A percentile compares a stretch with the other conserved stretches of the same genome.
Conservation (phyloP, 1,140 invertebrate genomes). For the Cheumatopsyche charites region DNA sequence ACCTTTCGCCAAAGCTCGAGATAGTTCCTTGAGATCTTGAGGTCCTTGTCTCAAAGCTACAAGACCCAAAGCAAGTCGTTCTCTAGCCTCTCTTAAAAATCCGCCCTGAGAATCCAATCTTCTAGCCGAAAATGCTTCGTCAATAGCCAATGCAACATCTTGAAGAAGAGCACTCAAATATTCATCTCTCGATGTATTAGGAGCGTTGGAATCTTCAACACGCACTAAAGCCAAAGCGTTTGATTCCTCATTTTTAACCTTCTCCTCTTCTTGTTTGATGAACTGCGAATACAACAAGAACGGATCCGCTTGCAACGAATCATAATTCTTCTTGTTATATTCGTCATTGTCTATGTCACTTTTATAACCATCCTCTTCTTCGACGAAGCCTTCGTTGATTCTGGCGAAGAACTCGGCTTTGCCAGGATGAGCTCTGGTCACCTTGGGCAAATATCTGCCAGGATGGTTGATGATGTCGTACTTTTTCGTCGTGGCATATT, state of each 20-base stretch:
- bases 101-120: conserved; percentile 34
- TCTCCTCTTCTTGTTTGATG: conserved; percentile 44
- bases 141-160: conserved; percentile 44
- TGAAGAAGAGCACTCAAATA: conserved; percentile 42
- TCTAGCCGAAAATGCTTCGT: conserved; percentile 40
- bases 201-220: conserved; percentile 11
- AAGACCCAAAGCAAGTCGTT: conserved; percentile 41
- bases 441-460: conserved; percentile 15
- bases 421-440: conserved; percentile 3
- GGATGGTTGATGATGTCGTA: conserved; percentile 9
- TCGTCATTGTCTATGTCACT: conserved; percentile 29
- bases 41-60: conserved; percentile 43
- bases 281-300: conserved; percentile 47
- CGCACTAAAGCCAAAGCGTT: not conserved
- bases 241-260: conserved; percentile 1
- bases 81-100: conserved; percentile 38
- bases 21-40: conserved; percentile 39
- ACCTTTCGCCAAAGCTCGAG: conserved; percentile 31
- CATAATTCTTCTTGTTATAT: conserved; percentile 33
- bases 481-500: conserved; percentile 3
- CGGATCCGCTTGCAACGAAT: conserved; percentile 45
- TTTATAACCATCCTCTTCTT: conserved; percentile 29
- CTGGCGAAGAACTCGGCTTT: conserved; percentile 12
- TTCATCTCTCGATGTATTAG: conserved; percentile 39
- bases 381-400: conserved; percentile 25